Conservation (phyloP, 2,888 invertebrate species). For the Toxonevra muliebris region DNA sequence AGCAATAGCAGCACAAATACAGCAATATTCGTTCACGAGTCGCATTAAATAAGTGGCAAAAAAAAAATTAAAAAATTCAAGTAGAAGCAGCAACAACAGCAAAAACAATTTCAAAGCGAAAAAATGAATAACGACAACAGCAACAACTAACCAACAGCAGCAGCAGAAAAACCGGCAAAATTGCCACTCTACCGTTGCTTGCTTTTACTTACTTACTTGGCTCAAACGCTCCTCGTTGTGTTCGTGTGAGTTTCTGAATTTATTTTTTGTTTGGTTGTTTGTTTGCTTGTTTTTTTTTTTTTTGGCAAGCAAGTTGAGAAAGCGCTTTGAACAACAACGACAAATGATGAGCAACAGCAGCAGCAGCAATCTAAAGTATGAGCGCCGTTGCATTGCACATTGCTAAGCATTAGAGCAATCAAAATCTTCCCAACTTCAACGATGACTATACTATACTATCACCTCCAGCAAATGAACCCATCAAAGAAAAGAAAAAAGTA, state of each 20-base stretch:
- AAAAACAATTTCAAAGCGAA: constrained; percentile 18
- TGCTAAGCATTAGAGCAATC: no score
- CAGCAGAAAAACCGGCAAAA: constrained; percentile 40
- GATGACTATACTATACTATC: no score
- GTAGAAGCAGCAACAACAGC: constrained; percentile 27
- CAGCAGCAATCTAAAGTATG: no score
- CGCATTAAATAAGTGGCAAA: background rate
- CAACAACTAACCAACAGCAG: constrained; percentile 18
- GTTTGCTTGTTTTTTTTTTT: background rate
- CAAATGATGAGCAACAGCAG: background rate
- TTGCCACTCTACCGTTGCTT: constrained; percentile 31
- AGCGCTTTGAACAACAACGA: background rate
- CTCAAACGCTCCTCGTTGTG: background rate
- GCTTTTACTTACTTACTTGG: background rate
- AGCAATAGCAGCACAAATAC: constrained; percentile 7
- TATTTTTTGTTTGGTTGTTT: background rate
- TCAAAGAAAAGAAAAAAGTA: no score
- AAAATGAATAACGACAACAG: constrained; percentile 3
- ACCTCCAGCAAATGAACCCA: no score
- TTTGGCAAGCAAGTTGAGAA: background rate
- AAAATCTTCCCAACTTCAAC: no score
- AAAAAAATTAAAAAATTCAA: background rate
- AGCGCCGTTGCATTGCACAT: no score
- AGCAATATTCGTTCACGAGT: constrained; percentile 10
- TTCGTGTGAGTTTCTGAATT: background rate